Evolutionary conservation across 2,797 vertebrate species (phyloP).

Genomic region (Jordanella pulchra): DNA sequence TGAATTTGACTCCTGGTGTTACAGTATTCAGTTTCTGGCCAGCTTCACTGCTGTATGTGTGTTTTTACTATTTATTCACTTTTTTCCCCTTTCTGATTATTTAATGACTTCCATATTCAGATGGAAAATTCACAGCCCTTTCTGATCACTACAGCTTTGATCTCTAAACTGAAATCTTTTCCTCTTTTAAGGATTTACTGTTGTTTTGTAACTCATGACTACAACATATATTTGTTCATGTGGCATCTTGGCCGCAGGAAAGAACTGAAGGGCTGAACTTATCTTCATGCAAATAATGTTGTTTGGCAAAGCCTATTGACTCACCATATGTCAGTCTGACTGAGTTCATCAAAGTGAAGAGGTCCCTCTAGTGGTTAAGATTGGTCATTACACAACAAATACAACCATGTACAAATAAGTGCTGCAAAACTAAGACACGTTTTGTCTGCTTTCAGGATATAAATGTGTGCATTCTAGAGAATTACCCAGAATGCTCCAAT

Average conservation of each 20-base stretch:
- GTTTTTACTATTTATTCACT: conserved; percentile 44
- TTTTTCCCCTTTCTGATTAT: conserved; percentile 9
- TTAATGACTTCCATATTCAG: conserved; percentile 26
- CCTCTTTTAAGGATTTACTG: neutral
- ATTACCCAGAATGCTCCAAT: conserved; percentile 97
- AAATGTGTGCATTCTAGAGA: conserved; percentile 97
- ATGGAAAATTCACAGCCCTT: conserved; percentile 5
- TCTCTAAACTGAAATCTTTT: neutral
- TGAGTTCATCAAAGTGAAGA: neutral
- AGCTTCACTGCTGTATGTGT: conserved; percentile 41
- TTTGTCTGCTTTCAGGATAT: conserved; percentile 85
- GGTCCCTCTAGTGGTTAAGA: conserved; percentile 58
- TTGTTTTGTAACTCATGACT: neutral
- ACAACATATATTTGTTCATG: neutral
- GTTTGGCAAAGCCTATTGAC: conserved; percentile 13
- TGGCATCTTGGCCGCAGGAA: conserved; percentile 14
- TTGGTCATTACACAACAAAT: neutral
- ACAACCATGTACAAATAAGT: neutral
- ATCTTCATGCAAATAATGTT: conserved; percentile 43
- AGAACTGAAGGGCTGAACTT: conserved; percentile 26
- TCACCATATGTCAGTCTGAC: conserved; percentile 9
- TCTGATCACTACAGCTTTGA: conserved; percentile 1
- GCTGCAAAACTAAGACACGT: neutral
- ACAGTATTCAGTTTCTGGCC: conserved; percentile 32
- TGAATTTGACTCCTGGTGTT: conserved; percentile 60